phyloP scores from a whole-genome alignment of 2,888 invertebrate genomes.

The Athetis lepigone region DNA sequence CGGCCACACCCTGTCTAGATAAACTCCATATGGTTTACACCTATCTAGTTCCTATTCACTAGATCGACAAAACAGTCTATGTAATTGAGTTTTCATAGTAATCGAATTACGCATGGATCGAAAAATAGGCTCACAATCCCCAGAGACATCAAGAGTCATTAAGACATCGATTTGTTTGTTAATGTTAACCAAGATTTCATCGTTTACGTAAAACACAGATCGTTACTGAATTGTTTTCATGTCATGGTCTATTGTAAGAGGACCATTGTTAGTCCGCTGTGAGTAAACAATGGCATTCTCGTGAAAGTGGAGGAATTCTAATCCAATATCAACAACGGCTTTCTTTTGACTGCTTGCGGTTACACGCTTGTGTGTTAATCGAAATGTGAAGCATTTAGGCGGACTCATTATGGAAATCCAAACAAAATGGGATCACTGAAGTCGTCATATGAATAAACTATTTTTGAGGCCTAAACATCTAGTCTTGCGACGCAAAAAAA shows the following conservation, averaged over 20 bases:
- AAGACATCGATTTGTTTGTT: neutral
- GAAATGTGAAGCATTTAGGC: neutral
- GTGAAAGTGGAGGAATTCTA: constrained; percentile 41
- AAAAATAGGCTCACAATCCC: no score
- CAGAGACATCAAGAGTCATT: no score
- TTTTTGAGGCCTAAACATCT: no score
- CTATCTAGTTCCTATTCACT: no score
- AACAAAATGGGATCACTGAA: no score
- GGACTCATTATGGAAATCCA: neutral
- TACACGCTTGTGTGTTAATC: neutral
- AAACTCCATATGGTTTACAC: no score
- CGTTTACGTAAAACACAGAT: constrained; percentile 15
- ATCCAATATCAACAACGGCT: constrained; percentile 36
- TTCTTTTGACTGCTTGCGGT: constrained; percentile 13
- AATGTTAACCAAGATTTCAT: constrained; percentile 11
- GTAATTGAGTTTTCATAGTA: no score
- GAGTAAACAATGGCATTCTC: constrained; percentile 54
- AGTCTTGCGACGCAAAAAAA: no score
- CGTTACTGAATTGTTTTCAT: constrained; percentile 49
- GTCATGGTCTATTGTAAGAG: constrained; percentile 48
- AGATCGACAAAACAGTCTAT: no score
- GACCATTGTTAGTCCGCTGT: constrained; percentile 49
- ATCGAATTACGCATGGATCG: no score
- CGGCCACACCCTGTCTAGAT: neutral
- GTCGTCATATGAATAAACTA: no score